Conservation (phyloP, 1,140 invertebrate genomes). For the Hylaeus volcanicus region DNA sequence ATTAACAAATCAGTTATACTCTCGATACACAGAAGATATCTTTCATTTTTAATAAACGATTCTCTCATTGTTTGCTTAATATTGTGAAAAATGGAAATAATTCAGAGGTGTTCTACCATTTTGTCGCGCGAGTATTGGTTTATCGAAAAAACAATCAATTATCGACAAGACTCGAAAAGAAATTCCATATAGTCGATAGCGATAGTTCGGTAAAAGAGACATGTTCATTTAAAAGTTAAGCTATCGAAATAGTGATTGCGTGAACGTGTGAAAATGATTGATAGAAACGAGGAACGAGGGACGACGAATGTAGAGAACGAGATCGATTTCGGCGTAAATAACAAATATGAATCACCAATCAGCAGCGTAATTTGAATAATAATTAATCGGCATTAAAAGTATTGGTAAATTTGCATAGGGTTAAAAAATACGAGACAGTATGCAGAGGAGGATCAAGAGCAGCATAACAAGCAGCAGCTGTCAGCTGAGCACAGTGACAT, state of each 20-base stretch:
- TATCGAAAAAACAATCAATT: not conserved
- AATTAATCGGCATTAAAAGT: not conserved
- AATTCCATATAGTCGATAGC: not conserved
- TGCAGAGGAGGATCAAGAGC: slow-evolving; percentile 15
- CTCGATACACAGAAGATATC: too few relatives aligned
- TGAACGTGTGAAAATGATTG: not conserved
- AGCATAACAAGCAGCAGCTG: slow-evolving; percentile 19
- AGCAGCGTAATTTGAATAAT: not conserved
- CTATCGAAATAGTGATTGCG: not conserved
- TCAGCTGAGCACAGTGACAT: slow-evolving; percentile 62
- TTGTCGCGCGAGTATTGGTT: not conserved
- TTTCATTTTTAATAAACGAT: too few relatives aligned
- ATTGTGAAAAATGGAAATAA: too few relatives aligned
- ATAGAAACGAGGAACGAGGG: not conserved
- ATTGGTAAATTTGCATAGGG: not conserved
- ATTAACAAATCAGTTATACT: too few relatives aligned
- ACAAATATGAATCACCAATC: slow-evolving; percentile 26
- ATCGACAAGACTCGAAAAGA: not conserved
- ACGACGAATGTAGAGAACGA: not conserved
- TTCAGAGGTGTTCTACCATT: too few relatives aligned
- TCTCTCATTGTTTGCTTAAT: too few relatives aligned
- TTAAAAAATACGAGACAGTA: not conserved
- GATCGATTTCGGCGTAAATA: slow-evolving; percentile 29
- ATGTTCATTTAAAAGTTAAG: not conserved
- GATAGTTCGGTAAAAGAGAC: too few relatives aligned